These are phyloP conservation scores for Parnassius glacialis DNA, from an alignment of 2,888 invertebrate genomes.

Conservation along the genomic window DNA sequence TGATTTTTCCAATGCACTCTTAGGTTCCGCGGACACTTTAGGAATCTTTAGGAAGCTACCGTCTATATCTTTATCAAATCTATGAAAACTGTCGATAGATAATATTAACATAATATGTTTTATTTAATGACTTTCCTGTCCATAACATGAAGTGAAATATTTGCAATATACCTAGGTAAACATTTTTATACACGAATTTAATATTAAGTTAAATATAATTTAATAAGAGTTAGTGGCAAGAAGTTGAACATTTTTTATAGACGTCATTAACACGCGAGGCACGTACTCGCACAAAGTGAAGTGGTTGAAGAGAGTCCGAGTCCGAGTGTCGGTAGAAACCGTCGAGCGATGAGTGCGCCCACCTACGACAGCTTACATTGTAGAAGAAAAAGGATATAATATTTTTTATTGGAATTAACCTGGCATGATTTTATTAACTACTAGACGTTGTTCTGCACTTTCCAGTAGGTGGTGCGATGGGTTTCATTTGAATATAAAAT, in stretches of 20 bases:
- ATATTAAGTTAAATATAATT: slow-evolving; percentile 7
- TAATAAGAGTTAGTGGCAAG: slow-evolving; percentile 13
- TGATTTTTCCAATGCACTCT: too few relatives aligned
- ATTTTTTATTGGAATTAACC: neutral
- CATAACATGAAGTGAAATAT: too few relatives aligned
- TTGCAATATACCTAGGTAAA: neutral
- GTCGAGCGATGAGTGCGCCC: slow-evolving; percentile 9
- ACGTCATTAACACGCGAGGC: slow-evolving; percentile 22
- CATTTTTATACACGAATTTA: neutral
- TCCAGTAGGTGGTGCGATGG: too few relatives aligned
- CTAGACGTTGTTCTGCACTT: too few relatives aligned
- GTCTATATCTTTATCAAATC: too few relatives aligned
- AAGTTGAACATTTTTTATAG: slow-evolving; percentile 6
- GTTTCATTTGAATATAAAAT: too few relatives aligned
- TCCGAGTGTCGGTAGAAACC: slow-evolving; percentile 17
- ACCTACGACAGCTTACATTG: slow-evolving; percentile 6
- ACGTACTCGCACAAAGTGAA: slow-evolving; percentile 14
- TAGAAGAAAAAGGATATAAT: neutral
- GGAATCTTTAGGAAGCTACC: too few relatives aligned
- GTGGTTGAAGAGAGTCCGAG: slow-evolving; percentile 23
- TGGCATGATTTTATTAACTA: too few relatives aligned
- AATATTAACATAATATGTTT: too few relatives aligned
- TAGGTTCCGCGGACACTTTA: too few relatives aligned
- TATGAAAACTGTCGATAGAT: too few relatives aligned
- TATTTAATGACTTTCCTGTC: too few relatives aligned